Base-by-base conservation (phyloP, 2,797 vertebrate species). In the Buceros bicornis region DNA sequence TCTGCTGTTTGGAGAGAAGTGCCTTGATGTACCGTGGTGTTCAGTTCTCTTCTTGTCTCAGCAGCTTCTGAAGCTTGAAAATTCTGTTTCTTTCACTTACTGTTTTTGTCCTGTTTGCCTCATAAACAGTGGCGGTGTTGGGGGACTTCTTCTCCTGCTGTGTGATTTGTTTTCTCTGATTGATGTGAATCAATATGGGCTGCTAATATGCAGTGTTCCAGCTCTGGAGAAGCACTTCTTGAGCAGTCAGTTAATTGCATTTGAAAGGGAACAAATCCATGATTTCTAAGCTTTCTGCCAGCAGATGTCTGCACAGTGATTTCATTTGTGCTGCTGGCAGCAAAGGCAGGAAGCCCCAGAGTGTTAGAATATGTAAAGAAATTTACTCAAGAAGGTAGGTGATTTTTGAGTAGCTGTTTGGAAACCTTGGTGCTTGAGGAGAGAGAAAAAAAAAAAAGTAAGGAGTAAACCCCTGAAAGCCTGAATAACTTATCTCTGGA, bases 231-330 rank as follows among this genome's bases (percentile, higher is more conserved):
- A 90, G 37, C 26, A 31, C 45, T 95, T 89, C 47, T 95, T 93
- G 79, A 92, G 90, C 77, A 33, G 91, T 85, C 86, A 89, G 53
- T 93, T 94, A 97, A 96, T 97, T 96, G 84, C 66, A 85, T 96
- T 95, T 95, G 82, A 92, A 96, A 91, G 94, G 78, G 73, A 93
- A 51, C 73, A 93, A 95, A 97, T 97, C 95, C 92, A 95, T 97
- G 87, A 93, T 82, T 69, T 95, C 82, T 96, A 70, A 85, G 69
- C 48, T 82, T 96, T 89, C 82, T 91, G 87, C 80, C 74, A 92
- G 78, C 74, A 95, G 82, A 87, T 28, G 11, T 58, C 91, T 97
- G 80, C 61, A 76, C 66, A 91, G 56, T 90, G 82, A 96, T 95
- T 97, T 95, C 62, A 85, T 91, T 95, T 90, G 43, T 77, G 79